Base-by-base conservation (phyloP, 2,797 vertebrate genomes). In the Falco rusticolus region DNA sequence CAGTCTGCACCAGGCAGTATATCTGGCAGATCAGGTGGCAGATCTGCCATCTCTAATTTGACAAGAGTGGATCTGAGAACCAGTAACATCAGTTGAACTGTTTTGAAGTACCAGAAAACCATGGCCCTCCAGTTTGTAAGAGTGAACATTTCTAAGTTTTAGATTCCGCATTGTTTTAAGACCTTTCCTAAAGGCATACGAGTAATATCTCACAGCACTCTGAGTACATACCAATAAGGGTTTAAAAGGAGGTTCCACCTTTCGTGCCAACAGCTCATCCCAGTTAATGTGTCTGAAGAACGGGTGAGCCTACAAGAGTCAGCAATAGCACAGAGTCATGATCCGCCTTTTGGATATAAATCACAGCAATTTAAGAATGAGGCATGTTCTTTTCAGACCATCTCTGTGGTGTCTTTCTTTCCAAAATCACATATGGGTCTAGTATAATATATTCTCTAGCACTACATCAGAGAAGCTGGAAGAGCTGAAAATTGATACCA, bases 201-300 rank as follows among this genome's bases (percentile, higher is more conserved):
- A 41, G 81, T 61, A 65, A 10, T 28, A 16, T 41, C 34, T 89
- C 72, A 24, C 71, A 87, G 82, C 34, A 54, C 3, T 94, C 45
- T 31, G 59, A 70, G 75, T 84, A 98, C 98, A 93, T 98, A 99
- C 99, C 98, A 99, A 97, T 91, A 99, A 98, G 81, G 99, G 99
- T 96, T 99, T 99, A 97, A 99, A 99, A 29, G 99, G 99, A 95
- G 99, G 99, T 92, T 99, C 99, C 96, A 99, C 99, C 97, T 99
- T 99, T 84, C 99, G 98, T 70, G 99, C 99, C 84, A 99, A 97
- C 89, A 99, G 97, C 91, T 99, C 99, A 77, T 99, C 99, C 99
- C 99, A 99, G 98, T 99, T 99, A 97, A 99, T 99, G 95, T 99
- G 99, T 98, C 99, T 98, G 97, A 99, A 99, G 98, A 99, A 99